Conservation (phyloP, 2,113 vertebrate genomes). For the Phrynosoma platyrhinos region DNA sequence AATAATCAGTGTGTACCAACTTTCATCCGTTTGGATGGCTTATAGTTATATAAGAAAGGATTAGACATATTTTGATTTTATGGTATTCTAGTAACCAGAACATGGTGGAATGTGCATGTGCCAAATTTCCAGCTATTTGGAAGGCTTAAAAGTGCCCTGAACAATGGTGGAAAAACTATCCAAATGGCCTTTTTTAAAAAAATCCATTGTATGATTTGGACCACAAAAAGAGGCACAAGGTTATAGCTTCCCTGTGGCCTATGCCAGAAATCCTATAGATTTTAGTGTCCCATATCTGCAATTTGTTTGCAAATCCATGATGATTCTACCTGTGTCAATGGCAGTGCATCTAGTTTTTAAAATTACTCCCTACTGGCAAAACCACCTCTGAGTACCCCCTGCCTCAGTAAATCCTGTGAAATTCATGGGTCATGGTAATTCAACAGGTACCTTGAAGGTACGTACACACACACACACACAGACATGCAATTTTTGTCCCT, state of each 20-base stretch:
- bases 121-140: neutral
- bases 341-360: too few relatives aligned
- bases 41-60: neutral
- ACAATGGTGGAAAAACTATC: neutral
- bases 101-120: neutral
- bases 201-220: neutral
- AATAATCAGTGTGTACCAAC: neutral
- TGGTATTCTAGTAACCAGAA: neutral
- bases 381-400: too few relatives aligned
- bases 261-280: neutral
- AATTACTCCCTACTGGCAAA: too few relatives aligned
- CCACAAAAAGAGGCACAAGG: neutral
- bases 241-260: neutral
- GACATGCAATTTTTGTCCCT: too few relatives aligned
- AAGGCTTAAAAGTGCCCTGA: neutral
- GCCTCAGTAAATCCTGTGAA: too few relatives aligned
- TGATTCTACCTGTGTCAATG: too few relatives aligned
- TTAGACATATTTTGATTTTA: neutral
- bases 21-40: neutral
- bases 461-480: too few relatives aligned
- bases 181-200: neutral
- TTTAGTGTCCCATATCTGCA: neutral
- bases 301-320: neutral
- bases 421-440: too few relatives aligned
- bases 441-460: too few relatives aligned